phyloP scores from a whole-genome alignment of 2,888 invertebrate genomes.

The Polydrusus tereticollis region DNA sequence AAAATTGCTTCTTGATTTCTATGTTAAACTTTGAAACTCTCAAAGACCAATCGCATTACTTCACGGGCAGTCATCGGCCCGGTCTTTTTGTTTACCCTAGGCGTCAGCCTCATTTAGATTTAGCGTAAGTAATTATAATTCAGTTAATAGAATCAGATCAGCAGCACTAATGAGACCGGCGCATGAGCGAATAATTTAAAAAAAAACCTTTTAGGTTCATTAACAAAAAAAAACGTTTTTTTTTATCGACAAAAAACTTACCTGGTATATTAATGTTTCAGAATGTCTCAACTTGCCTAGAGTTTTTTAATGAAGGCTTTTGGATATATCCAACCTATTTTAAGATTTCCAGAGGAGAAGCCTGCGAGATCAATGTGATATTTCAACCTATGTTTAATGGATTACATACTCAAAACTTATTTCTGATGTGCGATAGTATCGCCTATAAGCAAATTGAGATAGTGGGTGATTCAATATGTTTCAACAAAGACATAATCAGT shows the following conservation, averaged over 20 bases:
- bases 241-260: background rate
- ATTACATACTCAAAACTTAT: slow-evolving; percentile 65
- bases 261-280: slow-evolving; percentile 33
- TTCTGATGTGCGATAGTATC: slow-evolving; percentile 66
- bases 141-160: too few species aligned
- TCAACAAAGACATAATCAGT: slow-evolving; percentile 57
- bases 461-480: slow-evolving; percentile 66
- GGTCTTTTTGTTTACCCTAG: too few species aligned
- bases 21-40: too few species aligned
- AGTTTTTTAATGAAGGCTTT: slow-evolving; percentile 61
- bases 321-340: slow-evolving; percentile 66
- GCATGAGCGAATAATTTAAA: too few species aligned
- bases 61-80: too few species aligned
- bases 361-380: slow-evolving; percentile 61
- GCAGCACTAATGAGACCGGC: too few species aligned
- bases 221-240: too few species aligned
- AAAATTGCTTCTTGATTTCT: too few species aligned
- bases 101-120: too few species aligned
- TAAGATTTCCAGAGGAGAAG: slow-evolving; percentile 61
- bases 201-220: too few species aligned
- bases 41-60: too few species aligned
- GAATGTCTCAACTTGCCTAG: slow-evolving; percentile 58
- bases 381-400: slow-evolving; percentile 64
- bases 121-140: too few species aligned
- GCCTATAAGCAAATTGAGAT: slow-evolving; percentile 64